These are phyloP conservation scores for Falco concolor DNA, from an alignment of 2,797 vertebrate species.

Conservation along the genomic window DNA sequence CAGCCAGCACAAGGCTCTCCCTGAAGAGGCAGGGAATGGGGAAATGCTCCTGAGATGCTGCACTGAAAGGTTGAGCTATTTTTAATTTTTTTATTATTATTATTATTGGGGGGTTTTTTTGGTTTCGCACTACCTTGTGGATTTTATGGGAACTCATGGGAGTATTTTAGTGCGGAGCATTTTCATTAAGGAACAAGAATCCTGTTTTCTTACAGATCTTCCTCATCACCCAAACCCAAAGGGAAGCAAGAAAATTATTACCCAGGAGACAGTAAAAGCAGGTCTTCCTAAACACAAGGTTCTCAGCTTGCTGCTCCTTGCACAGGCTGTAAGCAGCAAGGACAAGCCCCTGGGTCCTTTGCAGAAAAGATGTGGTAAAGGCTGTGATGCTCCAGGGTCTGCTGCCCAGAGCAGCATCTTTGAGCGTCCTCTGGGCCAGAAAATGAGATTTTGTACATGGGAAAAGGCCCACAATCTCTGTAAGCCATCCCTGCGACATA, in stretches of 20 bases:
- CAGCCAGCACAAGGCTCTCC: not conserved
- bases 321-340: not conserved
- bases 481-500: not conserved
- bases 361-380: not conserved
- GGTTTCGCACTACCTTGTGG: not conserved
- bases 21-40: not conserved
- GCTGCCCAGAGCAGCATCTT: not conserved
- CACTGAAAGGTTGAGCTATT: not conserved
- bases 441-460: not conserved
- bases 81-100: not conserved
- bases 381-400: not conserved
- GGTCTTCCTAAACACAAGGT: not conserved
- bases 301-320: not conserved
- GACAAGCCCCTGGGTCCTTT: not conserved
- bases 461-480: not conserved
- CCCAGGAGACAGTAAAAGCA: not conserved
- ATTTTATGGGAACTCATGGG: not conserved
- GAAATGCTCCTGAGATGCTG: not conserved
- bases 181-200: conserved; percentile 51
- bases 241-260: not conserved
- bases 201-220: conserved; percentile 13
- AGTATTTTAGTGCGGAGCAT: not conserved
- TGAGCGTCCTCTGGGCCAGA: not conserved
- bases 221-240: conserved; percentile 8
- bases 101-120: not conserved